These are phyloP conservation scores for Callipepla californica DNA, from an alignment of 2,113 vertebrate species.

Conservation along the genomic window DNA sequence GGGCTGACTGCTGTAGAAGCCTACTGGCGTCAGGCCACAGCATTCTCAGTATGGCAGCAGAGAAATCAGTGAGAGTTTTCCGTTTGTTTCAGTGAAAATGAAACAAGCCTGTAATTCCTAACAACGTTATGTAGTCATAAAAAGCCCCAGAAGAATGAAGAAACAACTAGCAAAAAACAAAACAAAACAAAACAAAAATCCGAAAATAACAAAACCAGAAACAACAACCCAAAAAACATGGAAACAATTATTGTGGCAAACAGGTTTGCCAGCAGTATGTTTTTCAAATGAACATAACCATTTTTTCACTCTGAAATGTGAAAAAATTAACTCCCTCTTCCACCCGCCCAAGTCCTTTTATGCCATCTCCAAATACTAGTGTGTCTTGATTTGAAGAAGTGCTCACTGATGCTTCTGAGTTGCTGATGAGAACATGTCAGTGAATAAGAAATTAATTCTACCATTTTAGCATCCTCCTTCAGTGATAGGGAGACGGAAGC, in stretches of 20 bases:
- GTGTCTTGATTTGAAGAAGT: background rate
- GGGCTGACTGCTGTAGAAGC: background rate
- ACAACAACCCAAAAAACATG: background rate
- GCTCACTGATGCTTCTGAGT: background rate
- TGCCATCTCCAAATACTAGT: background rate
- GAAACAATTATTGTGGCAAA: background rate
- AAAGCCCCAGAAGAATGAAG: background rate
- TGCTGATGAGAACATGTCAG: background rate
- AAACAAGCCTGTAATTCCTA: background rate
- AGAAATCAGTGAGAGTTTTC: background rate
- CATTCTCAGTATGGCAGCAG: background rate
- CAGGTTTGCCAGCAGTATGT: background rate
- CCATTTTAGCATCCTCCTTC: background rate
- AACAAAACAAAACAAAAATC: background rate
- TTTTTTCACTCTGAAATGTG: background rate
- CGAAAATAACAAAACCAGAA: background rate
- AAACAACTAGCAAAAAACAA: background rate
- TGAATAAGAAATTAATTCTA: background rate
- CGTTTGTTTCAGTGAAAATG: background rate
- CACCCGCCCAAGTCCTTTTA: background rate
- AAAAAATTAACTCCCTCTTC: background rate
- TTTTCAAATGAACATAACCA: background rate
- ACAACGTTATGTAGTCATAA: background rate
- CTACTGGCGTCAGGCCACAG: background rate
- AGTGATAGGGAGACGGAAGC: fast-evolving